Evolutionary conservation across 2,888 invertebrate species (phyloP), one percentile per base, ranked within the genome.

Genomic region (Cyclophora punctaria): DNA sequence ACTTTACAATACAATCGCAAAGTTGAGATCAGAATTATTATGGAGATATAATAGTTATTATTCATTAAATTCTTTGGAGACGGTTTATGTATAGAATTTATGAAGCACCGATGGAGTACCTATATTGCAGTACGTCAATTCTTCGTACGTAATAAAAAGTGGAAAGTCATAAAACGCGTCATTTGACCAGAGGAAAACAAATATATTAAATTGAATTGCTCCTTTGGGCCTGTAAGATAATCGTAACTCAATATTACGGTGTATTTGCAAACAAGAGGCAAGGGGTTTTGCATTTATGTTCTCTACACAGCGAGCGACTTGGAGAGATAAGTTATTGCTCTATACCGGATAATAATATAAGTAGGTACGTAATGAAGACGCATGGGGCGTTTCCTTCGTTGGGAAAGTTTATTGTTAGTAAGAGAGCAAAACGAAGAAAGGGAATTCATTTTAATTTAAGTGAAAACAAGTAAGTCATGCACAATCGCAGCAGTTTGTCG

Each of bases 171-270:
- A 75, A 77, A 79, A 75, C 69, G 69, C 72, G 71, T 73, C 71
- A 71, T 72, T 76, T 66, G 66, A 63, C 67, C 63, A 60, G 65
- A 59, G 72, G 73, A 81, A 78, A 82, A 81, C 81, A 81, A 75
- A 83, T 83, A 83, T 80, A 80, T 82, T 76, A 67, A 64, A 56
- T 69, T 58, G 67, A 77, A 75, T 67, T 72, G 70, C 71, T 65
- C 71, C 75, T 78, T 73, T 58, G 65, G 71, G 66, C 59, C 75
- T 74, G 70, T 71, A 64, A 68, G 69, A 69, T 71, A 70, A 65
- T 63, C 62, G 59, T 67, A 71, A 76, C 76, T 81, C 73, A 73
- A 75, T 72, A 73, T 73, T 71, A 80, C 68, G 62, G 51, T 59
- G 59, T 64, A 64, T 62, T 58, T 51, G 62, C 58, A 69, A 71